Evolutionary conservation across 1,140 invertebrate species (phyloP), one percentile per base, ranked within the genome.

Genomic region (Carposina sasakii): DNA sequence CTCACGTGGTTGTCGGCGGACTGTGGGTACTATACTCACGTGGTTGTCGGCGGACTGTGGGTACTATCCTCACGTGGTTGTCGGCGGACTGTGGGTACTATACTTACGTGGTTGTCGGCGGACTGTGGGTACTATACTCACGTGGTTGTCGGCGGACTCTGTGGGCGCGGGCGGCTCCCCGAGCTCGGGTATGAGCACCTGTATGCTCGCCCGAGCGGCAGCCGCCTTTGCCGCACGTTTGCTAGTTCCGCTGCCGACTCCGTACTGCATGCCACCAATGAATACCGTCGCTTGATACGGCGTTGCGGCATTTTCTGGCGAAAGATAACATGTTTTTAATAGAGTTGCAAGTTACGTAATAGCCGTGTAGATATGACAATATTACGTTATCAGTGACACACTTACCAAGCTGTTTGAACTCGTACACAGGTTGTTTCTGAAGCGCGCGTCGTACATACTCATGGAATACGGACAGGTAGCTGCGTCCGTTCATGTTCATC

Each of bases 171-270:
- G 53, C 40, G 63, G 20, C 63, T n/a, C n/a, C n/a, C n/a, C n/a
- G n/a, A n/a, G n/a, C 85, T 98, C 93, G 0, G 97, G 96, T 62
- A 99, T 97, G 21, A 99, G 87, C 71, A 98, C 94, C 81, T 96
- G 94, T 10, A 99, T 86, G 16, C 96, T 96, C 49, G 92, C 91
- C 46, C 91, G 90, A 0, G 96, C 96, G 42, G 97, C 96, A 62
- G 96, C 94, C 1, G 93, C 91, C 86, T 99, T 99, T 10, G 97
- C 97, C 81, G 94, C 91, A 68, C 98, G 97, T 73, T 99, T 98
- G 76, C 95, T 98, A 42, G 94, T 94, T 3, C 96, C 96, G 85
- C 92, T 94, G 8, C 96, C 96, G 33, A 91, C 91, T 1, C 96
- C 96, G 85, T 98, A 98, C 69, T 95, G 91, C 82, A 98, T 93